phyloP scores from a whole-genome alignment of 1,140 invertebrate genomes.

The Elysia chlorotica region DNA sequence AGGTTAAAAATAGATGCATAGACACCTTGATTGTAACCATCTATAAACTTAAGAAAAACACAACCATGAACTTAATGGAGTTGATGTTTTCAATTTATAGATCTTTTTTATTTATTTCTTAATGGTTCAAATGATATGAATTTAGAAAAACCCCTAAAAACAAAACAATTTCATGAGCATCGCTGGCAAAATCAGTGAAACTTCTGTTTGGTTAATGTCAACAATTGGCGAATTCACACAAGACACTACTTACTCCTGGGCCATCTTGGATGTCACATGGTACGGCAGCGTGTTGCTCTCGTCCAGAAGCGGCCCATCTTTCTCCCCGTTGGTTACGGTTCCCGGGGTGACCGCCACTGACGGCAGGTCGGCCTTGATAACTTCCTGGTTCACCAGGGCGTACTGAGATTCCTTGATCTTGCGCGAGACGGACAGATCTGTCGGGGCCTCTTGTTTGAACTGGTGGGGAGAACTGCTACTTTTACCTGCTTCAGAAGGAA shows the following conservation, averaged over 20 bases:
- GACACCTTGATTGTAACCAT: no score
- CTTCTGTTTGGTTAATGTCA: no score
- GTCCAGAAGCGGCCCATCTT: constrained; percentile 3
- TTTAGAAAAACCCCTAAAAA: no score
- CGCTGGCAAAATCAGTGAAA: no score
- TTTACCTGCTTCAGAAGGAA: no score
- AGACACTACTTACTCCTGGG: constrained; percentile 22
- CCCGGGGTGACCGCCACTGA: not conserved
- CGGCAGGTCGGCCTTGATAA: not conserved
- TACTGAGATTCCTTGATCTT: not conserved
- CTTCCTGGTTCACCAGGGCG: not conserved
- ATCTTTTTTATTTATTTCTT: no score
- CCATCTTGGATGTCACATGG: constrained; percentile 18
- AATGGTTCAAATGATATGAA: no score
- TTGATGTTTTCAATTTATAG: no score
- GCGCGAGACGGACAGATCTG: constrained; percentile 1
- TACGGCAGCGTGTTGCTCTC: constrained; percentile 18
- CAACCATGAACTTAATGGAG: no score
- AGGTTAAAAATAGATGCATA: no score
- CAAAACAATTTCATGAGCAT: no score
- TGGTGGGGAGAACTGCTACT: not conserved
- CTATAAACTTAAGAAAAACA: not conserved
- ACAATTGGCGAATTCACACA: no score
- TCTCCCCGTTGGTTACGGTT: not conserved
- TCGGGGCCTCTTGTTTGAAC: not conserved